Base-by-base conservation (phyloP, 2,888 invertebrate genomes). In the Tricholauxania praeusta region DNA sequence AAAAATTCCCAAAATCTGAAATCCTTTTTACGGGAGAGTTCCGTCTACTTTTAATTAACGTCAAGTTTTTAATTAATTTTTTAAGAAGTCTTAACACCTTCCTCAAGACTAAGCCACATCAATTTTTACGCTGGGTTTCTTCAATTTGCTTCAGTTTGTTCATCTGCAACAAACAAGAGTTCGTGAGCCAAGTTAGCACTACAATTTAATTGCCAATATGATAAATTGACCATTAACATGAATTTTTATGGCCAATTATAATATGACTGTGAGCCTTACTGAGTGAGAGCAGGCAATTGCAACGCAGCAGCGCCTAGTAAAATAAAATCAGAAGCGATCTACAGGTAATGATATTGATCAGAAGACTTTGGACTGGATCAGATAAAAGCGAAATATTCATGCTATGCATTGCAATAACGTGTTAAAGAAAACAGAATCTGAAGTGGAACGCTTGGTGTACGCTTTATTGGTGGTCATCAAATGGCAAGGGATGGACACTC, bases 141-240 rank as follows among this genome's bases (percentile, higher is more conserved):
- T 39, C 10, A 39, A 39, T 39, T 39, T 39, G 39, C 39, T 39
- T 39, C 28, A 28, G 28, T 28, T 28, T 28, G 28, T 28, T 28
- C 39, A 39, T 28, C 71, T 51, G 77, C 74, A 72, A 65, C 74
- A 71, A 74, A 75, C 75, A 71, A 76, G 83, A 83, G 82, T 79
- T 83, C 84, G 84, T 84, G 84, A 83, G 80, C 82, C 68, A 79
- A 77, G 78, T 78, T 81, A 81, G 83, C 72, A 73, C 76, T 60
- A 74, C n/a, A n/a, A 76, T 76, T 82, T 83, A 84, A 84, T 83
- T 84, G 83, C 82, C 80, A 83, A 83, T 84, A 82, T 84, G 83
- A 84, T 84, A 83, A 84, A 84, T 84, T 84, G 84, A 81, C 82
- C 83, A 82, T 84, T 84, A 84, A 84, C 84, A 84, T 84, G 83